These are phyloP conservation scores for Nyctibius bracteatus DNA, from an alignment of 2,113 vertebrate species.

Conservation along the genomic window DNA sequence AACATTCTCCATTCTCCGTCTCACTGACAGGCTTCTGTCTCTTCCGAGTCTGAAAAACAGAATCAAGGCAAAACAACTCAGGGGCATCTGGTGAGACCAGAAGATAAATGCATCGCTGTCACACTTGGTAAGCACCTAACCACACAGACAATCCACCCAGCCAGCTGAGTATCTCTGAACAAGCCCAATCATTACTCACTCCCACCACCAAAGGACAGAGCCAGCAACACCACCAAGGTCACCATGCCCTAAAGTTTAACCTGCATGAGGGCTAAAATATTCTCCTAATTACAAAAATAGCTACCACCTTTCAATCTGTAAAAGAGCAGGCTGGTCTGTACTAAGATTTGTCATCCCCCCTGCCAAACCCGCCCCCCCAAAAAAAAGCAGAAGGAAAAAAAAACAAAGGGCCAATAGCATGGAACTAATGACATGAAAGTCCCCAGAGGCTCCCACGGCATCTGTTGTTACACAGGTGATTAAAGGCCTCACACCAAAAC, in stretches of 20 bases:
- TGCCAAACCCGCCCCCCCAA: accelerated
- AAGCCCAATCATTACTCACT: neutral
- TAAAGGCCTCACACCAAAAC: neutral
- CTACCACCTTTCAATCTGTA: neutral
- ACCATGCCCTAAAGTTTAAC: neutral
- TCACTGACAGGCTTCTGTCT: conserved; percentile 64
- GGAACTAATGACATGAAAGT: neutral
- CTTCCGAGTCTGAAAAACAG: conserved; percentile 75
- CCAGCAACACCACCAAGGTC: neutral
- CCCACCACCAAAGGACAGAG: neutral
- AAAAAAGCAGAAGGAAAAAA: neutral
- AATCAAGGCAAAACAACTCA: neutral
- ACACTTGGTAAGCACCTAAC: neutral
- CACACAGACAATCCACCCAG: neutral
- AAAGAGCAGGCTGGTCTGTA: accelerated
- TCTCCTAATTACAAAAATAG: neutral
- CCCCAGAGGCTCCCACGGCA: neutral
- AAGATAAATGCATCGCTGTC: neutral
- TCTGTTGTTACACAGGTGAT: neutral
- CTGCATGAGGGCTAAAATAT: neutral
- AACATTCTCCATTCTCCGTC: conserved; percentile 55
- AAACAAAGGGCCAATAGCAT: neutral
- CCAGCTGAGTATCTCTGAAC: neutral
- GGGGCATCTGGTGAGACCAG: neutral
- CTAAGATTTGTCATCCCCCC: accelerated